Percentiles rank a stretch among this genome's conserved stretches.
Conservation (phyloP, 1,140 invertebrate species). For the Aphelinus atriplicis region DNA sequence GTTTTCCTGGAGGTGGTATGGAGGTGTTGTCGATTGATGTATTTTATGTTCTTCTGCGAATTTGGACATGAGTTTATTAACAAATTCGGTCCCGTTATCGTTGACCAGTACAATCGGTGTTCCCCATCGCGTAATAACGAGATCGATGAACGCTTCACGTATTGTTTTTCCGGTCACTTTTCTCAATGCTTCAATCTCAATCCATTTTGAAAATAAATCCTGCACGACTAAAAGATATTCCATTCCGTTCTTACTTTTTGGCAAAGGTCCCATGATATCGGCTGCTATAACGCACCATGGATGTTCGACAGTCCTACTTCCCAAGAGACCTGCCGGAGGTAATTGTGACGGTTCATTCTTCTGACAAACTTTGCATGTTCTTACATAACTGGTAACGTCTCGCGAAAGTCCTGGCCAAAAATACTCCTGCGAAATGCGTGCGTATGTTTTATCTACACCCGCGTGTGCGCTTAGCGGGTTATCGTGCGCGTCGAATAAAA, state of each 20-base stretch:
- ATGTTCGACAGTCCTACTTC: slow-evolving; percentile 24
- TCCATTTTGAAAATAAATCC: slow-evolving; percentile 41
- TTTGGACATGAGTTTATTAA: slow-evolving; percentile 12
- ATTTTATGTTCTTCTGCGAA: slow-evolving; percentile 39
- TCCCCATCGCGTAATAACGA: slow-evolving; percentile 33
- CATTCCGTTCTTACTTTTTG: slow-evolving; percentile 16
- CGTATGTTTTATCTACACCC: slow-evolving; percentile 47
- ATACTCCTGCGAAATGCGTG: slow-evolving; percentile 38
- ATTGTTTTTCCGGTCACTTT: slow-evolving; percentile 32
- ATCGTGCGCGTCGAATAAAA: slow-evolving; percentile 40
- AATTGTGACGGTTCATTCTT: slow-evolving; percentile 29
- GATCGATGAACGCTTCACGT: slow-evolving; percentile 8
- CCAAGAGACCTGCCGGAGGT: slow-evolving; percentile 28
- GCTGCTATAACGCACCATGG: slow-evolving; percentile 36
- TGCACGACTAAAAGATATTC: slow-evolving; percentile 36
- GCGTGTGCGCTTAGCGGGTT: slow-evolving; percentile 45
- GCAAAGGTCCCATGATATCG: slow-evolving; percentile 16
- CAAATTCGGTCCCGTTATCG: slow-evolving; percentile 48
- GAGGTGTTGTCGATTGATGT: slow-evolving; percentile 46
- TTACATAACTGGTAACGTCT: slow-evolving; percentile 36
- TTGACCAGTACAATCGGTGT: slow-evolving; percentile 21
- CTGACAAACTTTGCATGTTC: slow-evolving; percentile 35
- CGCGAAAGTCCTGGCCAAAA: slow-evolving; percentile 51
- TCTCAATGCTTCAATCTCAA: slow-evolving; percentile 37
- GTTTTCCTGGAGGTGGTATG: slow-evolving; percentile 61